Evolutionary conservation across 2,888 invertebrate species (phyloP).

Genomic region (Endomychus coccineus): DNA sequence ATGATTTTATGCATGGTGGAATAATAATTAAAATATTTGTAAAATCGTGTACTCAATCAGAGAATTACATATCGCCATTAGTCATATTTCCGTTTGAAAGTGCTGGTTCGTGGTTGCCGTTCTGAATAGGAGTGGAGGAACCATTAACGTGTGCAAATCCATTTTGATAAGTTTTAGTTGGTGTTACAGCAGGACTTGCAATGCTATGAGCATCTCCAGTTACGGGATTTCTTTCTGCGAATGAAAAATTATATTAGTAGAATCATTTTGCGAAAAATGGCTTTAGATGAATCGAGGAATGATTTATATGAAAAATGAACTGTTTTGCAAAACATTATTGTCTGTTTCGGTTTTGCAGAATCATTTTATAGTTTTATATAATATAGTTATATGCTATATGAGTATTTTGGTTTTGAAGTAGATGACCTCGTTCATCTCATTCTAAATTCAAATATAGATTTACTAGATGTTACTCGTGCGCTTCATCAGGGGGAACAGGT

Average conservation of each 20-base stretch:
- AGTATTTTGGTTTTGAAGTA: no score
- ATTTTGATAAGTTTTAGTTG: slow-evolving; percentile 35
- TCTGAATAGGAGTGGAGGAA: slow-evolving; percentile 27
- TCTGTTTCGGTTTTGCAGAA: no score
- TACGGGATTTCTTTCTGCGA: slow-evolving; percentile 41
- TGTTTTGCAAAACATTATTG: no score
- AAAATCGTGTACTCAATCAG: slow-evolving; percentile 10
- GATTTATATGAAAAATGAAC: no score
- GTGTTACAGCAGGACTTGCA: slow-evolving; percentile 34
- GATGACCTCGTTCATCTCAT: no score
- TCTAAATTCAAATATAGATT: no score
- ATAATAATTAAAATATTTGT: slow-evolving; percentile 13
- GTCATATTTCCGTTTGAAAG: slow-evolving; percentile 18
- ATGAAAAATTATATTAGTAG: slow-evolving; percentile 13
- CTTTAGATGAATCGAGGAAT: no score
- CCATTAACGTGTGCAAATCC: slow-evolving; percentile 33
- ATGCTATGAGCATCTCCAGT: slow-evolving; percentile 41
- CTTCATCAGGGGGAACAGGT: no score
- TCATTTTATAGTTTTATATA: no score
- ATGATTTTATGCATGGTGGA: slow-evolving; percentile 11
- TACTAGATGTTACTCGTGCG: no score
- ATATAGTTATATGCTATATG: no score
- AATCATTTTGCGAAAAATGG: no score
- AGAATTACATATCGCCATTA: slow-evolving; percentile 16
- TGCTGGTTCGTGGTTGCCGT: slow-evolving; percentile 28